Base-by-base conservation (phyloP, 2,113 vertebrate genomes). In the Phyllostomus hastatus region DNA sequence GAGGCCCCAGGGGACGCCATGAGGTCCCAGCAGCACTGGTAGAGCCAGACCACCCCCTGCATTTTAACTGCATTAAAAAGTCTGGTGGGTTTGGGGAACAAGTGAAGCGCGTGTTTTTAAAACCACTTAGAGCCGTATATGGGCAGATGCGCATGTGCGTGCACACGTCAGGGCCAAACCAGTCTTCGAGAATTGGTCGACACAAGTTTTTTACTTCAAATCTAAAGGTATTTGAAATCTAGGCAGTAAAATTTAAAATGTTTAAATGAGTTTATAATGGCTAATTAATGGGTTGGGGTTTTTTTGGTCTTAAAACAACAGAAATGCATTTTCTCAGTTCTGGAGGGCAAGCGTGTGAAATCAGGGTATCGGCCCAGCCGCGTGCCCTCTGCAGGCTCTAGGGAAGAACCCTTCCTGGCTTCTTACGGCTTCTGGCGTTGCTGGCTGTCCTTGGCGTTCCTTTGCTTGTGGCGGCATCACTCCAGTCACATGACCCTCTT, bases 171-270 rank as follows among this genome's bases (percentile, higher is more conserved):
- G 54, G 95, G 67, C 70, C 33, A 84, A 92, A 46, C 15, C 5
- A 0, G 2, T 31, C 48, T 95, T 78, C 41, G 52, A 93, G 31
- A 80, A 54, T 1, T 52, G 31, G 50, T 75, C 46, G 72, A 35
- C 59, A 80, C 19, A 52, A 70, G 43, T 22, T 20, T 78, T 83
- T 92, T 87, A 73, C 61, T 83, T 70, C 10, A 33, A 70, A 88
- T 33, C 76, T 73, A 66, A 79, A 70, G 59, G 59, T 46, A 54
- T 66, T 85, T 80, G 38, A 80, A 66, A 43, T 66, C 28, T 80
- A 90, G 72, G 46, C 22, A 26, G 46, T 50, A n/a, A 28, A 41
- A 41, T 41, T 41, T 41, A 41, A 41, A 41, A 41, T 41, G 38
- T 41, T 41, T 41, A 41, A 41, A 41, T 41, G 73, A 69, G 20